phyloP scores from a whole-genome alignment of 1,140 invertebrate species.

The Microplitis mediator region DNA sequence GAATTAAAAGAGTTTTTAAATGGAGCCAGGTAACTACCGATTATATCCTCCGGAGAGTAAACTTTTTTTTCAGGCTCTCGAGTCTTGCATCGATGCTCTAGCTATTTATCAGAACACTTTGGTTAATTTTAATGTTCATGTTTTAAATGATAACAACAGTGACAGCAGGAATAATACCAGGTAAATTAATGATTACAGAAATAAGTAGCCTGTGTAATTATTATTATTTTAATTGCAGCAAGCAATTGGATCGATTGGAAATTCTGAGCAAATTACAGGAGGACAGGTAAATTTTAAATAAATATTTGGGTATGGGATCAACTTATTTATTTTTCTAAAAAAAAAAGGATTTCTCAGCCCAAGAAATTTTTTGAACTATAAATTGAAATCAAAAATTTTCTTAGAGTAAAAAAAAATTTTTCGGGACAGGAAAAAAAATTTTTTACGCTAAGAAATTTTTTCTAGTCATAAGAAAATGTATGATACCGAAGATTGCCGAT shows the following conservation, averaged over 20 bases:
- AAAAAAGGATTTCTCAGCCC: too few species aligned
- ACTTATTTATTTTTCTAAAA: too few species aligned
- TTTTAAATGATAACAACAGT: background rate
- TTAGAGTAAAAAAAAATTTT: background rate
- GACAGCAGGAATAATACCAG: background rate
- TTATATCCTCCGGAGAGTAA: slow-evolving; percentile 26
- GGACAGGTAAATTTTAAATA: slow-evolving; percentile 41
- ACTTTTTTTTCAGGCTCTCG: slow-evolving; percentile 42
- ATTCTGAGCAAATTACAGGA: slow-evolving; percentile 39
- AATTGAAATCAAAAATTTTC: too few species aligned
- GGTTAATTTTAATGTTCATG: slow-evolving; percentile 33
- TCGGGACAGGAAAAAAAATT: too few species aligned
- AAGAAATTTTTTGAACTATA: too few species aligned
- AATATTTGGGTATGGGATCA: too few species aligned
- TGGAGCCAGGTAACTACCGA: background rate
- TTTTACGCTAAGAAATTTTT: too few species aligned
- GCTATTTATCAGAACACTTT: slow-evolving; percentile 50
- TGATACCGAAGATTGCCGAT: too few species aligned
- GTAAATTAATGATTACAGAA: background rate
- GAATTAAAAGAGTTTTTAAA: slow-evolving; percentile 13
- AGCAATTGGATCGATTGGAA: slow-evolving; percentile 13
- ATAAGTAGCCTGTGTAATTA: background rate
- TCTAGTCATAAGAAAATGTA: too few species aligned
- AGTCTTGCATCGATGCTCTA: slow-evolving; percentile 51
- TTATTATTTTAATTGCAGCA: background rate